Conservation (phyloP, 1,140 invertebrate species). For the Eumaeus atala region DNA sequence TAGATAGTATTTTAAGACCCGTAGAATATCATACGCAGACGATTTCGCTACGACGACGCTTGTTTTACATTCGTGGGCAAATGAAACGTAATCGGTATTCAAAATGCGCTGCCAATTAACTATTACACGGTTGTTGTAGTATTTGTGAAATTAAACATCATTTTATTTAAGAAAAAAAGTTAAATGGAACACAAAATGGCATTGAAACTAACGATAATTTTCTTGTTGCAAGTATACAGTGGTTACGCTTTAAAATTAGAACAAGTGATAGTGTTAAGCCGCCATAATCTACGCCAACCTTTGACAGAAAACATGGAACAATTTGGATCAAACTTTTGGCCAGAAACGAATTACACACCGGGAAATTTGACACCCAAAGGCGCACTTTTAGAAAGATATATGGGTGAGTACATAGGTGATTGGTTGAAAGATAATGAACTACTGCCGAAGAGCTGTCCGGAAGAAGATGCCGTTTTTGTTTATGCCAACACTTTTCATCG, state of each 20-base stretch:
- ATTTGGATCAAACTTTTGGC: conserved; percentile 20
- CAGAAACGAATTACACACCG: conserved; percentile 30
- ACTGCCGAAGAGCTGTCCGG: conserved; percentile 34
- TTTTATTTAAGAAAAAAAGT: too few species aligned
- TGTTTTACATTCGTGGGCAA: too few species aligned
- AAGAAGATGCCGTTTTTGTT: conserved; percentile 30
- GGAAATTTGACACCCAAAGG: conserved; percentile 42
- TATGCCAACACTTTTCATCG: conserved; percentile 49
- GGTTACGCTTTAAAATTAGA: conserved; percentile 31
- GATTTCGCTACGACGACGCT: too few species aligned
- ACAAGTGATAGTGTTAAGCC: conserved; percentile 51
- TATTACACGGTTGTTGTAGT: too few species aligned
- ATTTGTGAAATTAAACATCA: too few species aligned
- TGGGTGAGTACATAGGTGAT: conserved; percentile 36
- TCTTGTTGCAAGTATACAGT: background rate
- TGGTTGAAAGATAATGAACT: conserved; percentile 37
- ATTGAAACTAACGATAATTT: background rate
- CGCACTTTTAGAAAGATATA: conserved; percentile 36
- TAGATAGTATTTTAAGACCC: too few species aligned
- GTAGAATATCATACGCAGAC: too few species aligned
- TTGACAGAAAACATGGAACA: conserved; percentile 33
- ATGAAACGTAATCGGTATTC: too few species aligned
- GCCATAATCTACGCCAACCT: conserved; percentile 57
- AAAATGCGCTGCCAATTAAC: too few species aligned
- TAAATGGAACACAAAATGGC: background rate